Base-by-base conservation (phyloP, 2,797 vertebrate genomes). In the Darevskia nairensis region DNA sequence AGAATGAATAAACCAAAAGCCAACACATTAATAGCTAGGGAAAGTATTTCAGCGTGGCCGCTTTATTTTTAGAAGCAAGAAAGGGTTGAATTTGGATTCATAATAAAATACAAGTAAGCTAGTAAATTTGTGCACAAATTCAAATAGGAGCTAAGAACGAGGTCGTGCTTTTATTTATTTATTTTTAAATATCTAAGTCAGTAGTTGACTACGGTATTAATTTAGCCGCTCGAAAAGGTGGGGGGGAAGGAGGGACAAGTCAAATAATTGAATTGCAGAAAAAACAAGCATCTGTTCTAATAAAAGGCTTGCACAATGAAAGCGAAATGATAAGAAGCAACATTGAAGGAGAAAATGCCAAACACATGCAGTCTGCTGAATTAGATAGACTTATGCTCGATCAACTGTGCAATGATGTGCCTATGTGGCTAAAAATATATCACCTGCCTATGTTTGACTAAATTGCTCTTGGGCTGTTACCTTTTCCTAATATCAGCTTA, bases 241-340 rank as follows among this genome's bases (percentile, higher is more conserved):
- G 9, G 8, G 23, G 25, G 66, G 25, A 68, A 69, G 25, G 23
- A 25, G 7, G 23, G 66, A 64, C 8, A 29, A 69, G 66, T 25
- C 66, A 69, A 29, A 69, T 27, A 29, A 55, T 4, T 55, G 64
- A 68, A 68, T 7, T 21, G 25, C 19, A 68, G 64, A 68, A 9
- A 66, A 68, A 68, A 27, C 25, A 68, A 68, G 13, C 50, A 55
- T 55, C 50, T 15, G 50, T 55, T 55, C 50, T 3, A 21, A 32
- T 11, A 44, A 90, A 1, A 4, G 8, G 17, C 44, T 68, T 91
- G 87, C 61, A 81, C 39, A 8, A 23, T 82, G 3, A 27, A 90
- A 92, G 87, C n/a, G 86, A 81, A 35, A 79, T 61, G 92, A 82
- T 29, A 86, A 89, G 74, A 35, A 41, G 8, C 55, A 84, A 1